phyloP scores from a whole-genome alignment of 1,140 invertebrate genomes.

The Druon quercuslanigerum region DNA sequence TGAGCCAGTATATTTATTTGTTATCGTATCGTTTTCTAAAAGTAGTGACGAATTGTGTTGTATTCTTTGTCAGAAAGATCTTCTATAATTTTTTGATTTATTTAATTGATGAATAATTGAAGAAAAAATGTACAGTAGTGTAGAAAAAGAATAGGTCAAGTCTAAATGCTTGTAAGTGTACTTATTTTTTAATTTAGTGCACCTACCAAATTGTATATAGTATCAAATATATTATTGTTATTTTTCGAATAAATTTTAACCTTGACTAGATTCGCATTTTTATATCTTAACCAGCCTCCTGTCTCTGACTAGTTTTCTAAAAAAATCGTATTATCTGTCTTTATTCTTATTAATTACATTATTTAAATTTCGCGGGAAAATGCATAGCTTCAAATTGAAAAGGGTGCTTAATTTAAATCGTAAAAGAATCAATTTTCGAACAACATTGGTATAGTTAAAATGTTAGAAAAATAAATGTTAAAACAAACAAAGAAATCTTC shows the following conservation, averaged over 20 bases:
- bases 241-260: conserved; percentile 1
- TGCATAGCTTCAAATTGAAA: too few relatives aligned
- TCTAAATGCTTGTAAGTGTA: background rate
- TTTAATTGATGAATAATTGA: background rate
- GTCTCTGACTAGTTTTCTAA: too few relatives aligned
- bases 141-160: too few relatives aligned
- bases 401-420: too few relatives aligned
- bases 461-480: too few relatives aligned
- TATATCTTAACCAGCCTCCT: background rate
- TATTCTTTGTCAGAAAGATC: background rate
- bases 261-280: background rate
- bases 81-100: background rate
- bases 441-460: too few relatives aligned
- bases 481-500: too few relatives aligned
- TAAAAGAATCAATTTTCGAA: too few relatives aligned
- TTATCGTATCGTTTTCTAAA: conserved; percentile 14
- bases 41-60: background rate
- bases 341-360: too few relatives aligned
- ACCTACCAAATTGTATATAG: conserved; percentile 28
- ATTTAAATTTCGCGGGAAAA: too few relatives aligned
- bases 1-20: background rate
- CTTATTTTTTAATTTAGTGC: conserved; percentile 19
- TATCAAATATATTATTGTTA: conserved; percentile 6
- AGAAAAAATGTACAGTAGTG: background rate
- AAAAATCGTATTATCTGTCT: too few relatives aligned